Evolutionary conservation across 2,797 vertebrate genomes (phyloP).

Genomic region (Chrysocyon brachyurus): DNA sequence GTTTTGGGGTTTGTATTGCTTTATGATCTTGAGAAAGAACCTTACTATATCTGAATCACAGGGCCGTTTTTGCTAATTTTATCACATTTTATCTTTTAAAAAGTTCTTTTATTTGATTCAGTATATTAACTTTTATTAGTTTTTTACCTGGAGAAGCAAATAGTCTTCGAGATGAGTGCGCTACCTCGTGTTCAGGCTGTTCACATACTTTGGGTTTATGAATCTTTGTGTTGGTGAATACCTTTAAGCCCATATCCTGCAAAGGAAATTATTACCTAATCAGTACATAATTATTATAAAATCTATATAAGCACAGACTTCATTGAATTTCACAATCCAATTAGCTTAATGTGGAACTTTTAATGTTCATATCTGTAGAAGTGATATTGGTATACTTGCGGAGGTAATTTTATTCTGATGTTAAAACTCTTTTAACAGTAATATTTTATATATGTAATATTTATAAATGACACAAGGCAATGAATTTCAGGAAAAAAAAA

Average conservation of each 20-base stretch:
- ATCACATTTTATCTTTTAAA: slow-evolving; percentile 47
- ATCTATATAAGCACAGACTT: background rate
- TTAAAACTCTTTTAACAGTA: background rate
- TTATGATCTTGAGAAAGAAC: background rate
- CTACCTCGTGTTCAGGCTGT: fast-evolving
- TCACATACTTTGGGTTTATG: slow-evolving; percentile 83
- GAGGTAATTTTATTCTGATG: background rate
- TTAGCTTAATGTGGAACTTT: slow-evolving; percentile 54
- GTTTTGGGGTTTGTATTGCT: background rate
- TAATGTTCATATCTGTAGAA: background rate
- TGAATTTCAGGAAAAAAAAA: slow-evolving; percentile 34
- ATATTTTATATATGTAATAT: background rate
- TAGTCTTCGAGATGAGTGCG: fast-evolving
- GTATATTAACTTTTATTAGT: background rate
- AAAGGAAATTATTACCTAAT: slow-evolving; percentile 71
- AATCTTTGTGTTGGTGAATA: slow-evolving; percentile 88
- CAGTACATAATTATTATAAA: slow-evolving; percentile 16
- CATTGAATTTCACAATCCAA: background rate
- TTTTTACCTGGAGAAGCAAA: slow-evolving; percentile 61
- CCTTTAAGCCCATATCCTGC: slow-evolving; percentile 88
- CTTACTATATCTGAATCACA: background rate
- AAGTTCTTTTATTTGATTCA: background rate
- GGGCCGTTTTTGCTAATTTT: background rate
- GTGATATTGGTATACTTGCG: background rate
- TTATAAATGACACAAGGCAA: slow-evolving; percentile 10